Evolutionary conservation across 2,113 vertebrate genomes (phyloP).

Genomic region (Sapayoa aenigma): DNA sequence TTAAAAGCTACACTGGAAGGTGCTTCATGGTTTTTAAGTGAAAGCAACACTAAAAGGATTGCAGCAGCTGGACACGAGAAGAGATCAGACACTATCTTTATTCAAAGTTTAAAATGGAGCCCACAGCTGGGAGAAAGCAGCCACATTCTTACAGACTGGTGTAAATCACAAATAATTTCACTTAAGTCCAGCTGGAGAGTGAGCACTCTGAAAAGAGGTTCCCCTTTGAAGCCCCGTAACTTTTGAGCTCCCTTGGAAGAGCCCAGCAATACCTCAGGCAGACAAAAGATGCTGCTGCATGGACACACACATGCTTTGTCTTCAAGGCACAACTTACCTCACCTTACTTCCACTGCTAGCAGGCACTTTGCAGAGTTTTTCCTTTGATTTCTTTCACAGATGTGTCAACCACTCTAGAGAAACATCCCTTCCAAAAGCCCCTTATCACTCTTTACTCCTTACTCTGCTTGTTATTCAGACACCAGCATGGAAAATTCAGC

Average conservation of each 20-base stretch:
- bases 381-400: background rate
- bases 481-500: background rate
- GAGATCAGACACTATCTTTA: background rate
- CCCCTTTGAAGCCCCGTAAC: background rate
- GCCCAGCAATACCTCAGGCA: background rate
- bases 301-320: rapidly evolving
- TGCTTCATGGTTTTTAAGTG: background rate
- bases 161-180: background rate
- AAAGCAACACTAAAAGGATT: slow-evolving; percentile 9
- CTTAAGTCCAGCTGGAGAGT: background rate
- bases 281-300: background rate
- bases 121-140: background rate
- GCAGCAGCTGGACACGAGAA: background rate
- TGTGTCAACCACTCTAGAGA: background rate
- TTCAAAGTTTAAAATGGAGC: background rate
- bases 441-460: background rate
- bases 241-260: background rate
- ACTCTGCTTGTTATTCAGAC: background rate
- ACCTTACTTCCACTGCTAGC: background rate
- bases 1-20: slow-evolving; percentile 14
- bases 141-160: background rate
- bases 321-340: background rate
- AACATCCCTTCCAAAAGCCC: background rate
- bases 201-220: background rate
- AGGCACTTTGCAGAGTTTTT: background rate